Evolutionary conservation across 2,113 vertebrate genomes (phyloP).

Genomic region (Onychostruthus taczanowskii): DNA sequence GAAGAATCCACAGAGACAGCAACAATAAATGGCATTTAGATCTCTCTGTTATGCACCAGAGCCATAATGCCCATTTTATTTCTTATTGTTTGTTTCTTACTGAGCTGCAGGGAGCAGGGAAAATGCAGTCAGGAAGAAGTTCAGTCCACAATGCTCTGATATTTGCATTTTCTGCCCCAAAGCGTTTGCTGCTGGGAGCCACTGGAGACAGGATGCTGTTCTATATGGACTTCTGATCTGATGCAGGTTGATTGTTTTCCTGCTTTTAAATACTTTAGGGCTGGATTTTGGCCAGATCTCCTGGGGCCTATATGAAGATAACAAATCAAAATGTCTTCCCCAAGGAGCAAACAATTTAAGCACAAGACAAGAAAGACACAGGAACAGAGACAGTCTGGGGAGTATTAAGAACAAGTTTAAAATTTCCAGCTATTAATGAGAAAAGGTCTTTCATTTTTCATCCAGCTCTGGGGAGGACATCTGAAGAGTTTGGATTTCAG

Average conservation of each 20-base stretch:
- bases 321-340: conserved; percentile 50
- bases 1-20: neutral
- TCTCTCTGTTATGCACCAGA: neutral
- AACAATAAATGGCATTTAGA: neutral
- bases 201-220: conserved; percentile 47
- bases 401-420: conserved; percentile 53
- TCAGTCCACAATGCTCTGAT: neutral
- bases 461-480: conserved; percentile 62
- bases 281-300: conserved; percentile 49
- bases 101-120: neutral
- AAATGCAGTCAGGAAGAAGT: neutral
- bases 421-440: conserved; percentile 60
- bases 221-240: conserved; percentile 20
- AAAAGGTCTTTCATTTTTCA: conserved; percentile 59
- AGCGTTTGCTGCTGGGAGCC: conserved; percentile 47
- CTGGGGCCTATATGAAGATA: conserved; percentile 34
- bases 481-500: conserved; percentile 61
- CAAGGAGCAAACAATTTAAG: conserved; percentile 42
- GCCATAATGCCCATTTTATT: neutral
- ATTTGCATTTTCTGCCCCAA: conserved; percentile 22
- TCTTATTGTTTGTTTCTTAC: neutral
- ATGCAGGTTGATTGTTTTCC: conserved; percentile 31
- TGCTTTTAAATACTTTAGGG: neutral
- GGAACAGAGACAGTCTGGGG: conserved; percentile 44
- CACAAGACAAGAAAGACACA: conserved; percentile 25